A percentile compares a stretch with the other conserved stretches of the same genome.
Evolutionary conservation across 2,888 invertebrate genomes (phyloP).

Genomic region (Euproctis similis): DNA sequence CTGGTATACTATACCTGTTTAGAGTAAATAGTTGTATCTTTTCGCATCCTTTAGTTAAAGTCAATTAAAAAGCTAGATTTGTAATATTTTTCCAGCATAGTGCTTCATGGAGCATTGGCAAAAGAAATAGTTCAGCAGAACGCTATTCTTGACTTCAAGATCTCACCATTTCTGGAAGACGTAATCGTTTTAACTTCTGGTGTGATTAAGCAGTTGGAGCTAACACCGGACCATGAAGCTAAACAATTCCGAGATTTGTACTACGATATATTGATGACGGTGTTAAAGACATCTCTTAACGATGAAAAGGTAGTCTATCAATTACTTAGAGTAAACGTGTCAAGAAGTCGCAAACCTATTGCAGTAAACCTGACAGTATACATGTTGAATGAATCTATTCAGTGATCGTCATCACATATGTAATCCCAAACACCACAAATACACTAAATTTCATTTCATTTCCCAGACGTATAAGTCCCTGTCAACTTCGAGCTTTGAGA

Average conservation of each 20-base stretch:
- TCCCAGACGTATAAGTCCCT: conserved; percentile 52
- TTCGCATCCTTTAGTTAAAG: too few relatives aligned
- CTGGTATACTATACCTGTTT: too few relatives aligned
- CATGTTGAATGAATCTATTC: too few relatives aligned
- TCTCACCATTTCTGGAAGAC: conserved; percentile 48
- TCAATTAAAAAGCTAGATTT: too few relatives aligned
- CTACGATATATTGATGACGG: conserved; percentile 35
- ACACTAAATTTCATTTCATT: conserved; percentile 5
- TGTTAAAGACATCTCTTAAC: conserved; percentile 48
- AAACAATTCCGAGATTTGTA: conserved; percentile 38
- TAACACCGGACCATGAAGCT: conserved; percentile 29
- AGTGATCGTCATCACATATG: too few relatives aligned
- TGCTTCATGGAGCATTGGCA: conserved; percentile 61
- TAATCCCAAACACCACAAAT: too few relatives aligned
- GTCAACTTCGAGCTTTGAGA: conserved; percentile 42
- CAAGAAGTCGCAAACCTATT: too few relatives aligned
- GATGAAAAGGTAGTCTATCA: conserved; percentile 66
- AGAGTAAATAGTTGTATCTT: too few relatives aligned
- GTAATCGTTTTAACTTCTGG: conserved; percentile 41
- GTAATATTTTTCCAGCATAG: conserved; percentile 40
- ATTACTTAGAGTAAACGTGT: too few relatives aligned
- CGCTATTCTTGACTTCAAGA: conserved; percentile 51
- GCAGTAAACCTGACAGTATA: too few relatives aligned
- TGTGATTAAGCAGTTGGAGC: conserved; percentile 43
- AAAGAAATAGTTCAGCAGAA: conserved; percentile 65